Evolutionary conservation across 2,888 invertebrate genomes (phyloP).

Genomic region (Amiota minor): DNA sequence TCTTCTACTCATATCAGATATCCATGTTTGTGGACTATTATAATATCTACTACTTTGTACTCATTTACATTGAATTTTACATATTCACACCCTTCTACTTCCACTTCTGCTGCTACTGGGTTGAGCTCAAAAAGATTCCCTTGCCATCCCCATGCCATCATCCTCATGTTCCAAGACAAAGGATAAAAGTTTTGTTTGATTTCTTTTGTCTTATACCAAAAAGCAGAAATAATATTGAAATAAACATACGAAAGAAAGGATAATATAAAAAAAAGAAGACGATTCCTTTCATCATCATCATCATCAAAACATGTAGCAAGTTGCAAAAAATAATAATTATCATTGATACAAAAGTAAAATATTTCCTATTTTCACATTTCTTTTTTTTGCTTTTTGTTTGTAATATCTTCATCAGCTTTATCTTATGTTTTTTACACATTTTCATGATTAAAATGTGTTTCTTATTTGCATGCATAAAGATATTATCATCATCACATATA

Average conservation of each 20-base stretch:
- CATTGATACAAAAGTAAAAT: conserved; percentile 54
- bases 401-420: too few species aligned
- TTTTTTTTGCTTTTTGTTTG: too few species aligned
- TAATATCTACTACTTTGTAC: too few species aligned
- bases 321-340: conserved; percentile 20
- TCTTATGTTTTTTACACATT: too few species aligned
- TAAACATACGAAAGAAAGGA: neutral
- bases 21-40: conserved; percentile 7
- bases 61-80: conserved; percentile 3
- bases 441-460: too few species aligned
- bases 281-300: too few species aligned
- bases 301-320: neutral
- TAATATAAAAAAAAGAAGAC: neutral
- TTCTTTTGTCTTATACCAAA: conserved; percentile 62
- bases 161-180: conserved; percentile 50
- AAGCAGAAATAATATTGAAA: conserved; percentile 52
- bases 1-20: conserved; percentile 39
- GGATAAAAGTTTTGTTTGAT: conserved; percentile 66
- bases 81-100: conserved; percentile 9
- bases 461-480: too few species aligned
- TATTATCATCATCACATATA: too few species aligned
- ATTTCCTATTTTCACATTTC: neutral
- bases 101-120: neutral
- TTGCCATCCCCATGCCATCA: too few species aligned
- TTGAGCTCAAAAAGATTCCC: conserved; percentile 15